phyloP scores from a whole-genome alignment of 2,113 vertebrate genomes.

The Lagopus leucura region DNA sequence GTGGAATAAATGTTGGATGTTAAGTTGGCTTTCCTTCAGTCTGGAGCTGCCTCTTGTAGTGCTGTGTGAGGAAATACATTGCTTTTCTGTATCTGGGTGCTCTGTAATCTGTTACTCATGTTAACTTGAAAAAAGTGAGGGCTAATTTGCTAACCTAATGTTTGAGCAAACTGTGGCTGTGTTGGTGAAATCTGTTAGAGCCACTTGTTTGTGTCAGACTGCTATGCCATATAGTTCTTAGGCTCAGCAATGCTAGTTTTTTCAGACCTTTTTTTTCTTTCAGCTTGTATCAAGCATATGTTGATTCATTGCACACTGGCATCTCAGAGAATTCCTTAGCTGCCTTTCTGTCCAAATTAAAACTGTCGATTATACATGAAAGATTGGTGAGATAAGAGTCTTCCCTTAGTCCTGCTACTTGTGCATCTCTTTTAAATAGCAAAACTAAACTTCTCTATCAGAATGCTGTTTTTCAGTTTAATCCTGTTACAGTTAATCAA shows the following conservation, averaged over 20 bases:
- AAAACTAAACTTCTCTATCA: not conserved
- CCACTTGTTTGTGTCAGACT: not conserved
- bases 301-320: slow-evolving; percentile 4
- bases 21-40: not conserved
- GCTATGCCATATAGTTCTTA: not conserved
- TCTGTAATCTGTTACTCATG: accelerated
- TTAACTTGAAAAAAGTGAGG: not conserved
- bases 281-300: not conserved
- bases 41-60: not conserved
- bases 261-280: not conserved
- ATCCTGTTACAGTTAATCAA: not conserved
- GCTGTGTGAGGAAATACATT: not conserved
- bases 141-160: not conserved
- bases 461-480: not conserved
- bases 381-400: slow-evolving; percentile 55
- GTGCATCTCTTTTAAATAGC: slow-evolving; percentile 29
- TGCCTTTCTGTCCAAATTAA: slow-evolving; percentile 50
- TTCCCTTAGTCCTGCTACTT: slow-evolving; percentile 12
- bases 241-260: accelerated
- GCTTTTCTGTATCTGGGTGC: accelerated
- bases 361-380: slow-evolving; percentile 58
- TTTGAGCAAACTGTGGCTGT: not conserved
- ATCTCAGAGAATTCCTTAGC: not conserved
- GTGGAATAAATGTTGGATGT: not conserved
- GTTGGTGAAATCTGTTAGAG: accelerated